phyloP scores from a whole-genome alignment of 2,113 vertebrate species.

The Antennarius striatus region DNA sequence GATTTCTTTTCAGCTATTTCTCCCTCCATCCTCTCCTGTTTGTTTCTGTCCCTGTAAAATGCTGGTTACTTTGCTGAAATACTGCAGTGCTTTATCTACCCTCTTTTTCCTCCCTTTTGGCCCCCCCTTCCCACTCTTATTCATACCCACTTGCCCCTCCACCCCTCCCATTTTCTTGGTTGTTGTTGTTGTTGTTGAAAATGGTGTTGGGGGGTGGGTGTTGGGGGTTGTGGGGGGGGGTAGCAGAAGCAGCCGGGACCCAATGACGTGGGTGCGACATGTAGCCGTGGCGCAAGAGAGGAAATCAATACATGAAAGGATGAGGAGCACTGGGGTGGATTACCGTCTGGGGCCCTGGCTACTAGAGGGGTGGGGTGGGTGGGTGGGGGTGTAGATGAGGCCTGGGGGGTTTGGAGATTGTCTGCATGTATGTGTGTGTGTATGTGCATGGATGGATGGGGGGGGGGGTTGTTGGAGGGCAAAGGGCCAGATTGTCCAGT shows the following conservation, averaged over 20 bases:
- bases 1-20: constrained; percentile 46
- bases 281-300: constrained; percentile 79
- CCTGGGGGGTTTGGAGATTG: constrained; percentile 51
- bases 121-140: constrained; percentile 30
- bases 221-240: constrained; percentile 7
- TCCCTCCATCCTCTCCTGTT: constrained; percentile 67
- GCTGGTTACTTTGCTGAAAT: constrained; percentile 80
- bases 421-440: constrained; percentile 26
- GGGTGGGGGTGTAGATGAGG: constrained; percentile 72
- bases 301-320: constrained; percentile 82
- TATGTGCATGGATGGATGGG: constrained; percentile 10
- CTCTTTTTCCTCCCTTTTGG: constrained; percentile 58
- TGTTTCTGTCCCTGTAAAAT: constrained; percentile 76
- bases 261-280: constrained; percentile 81
- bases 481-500: constrained; percentile 74
- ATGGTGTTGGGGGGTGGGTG: constrained; percentile 10
- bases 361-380: constrained; percentile 64
- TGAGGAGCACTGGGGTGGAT: constrained; percentile 81
- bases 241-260: constrained; percentile 65
- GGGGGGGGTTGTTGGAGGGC: constrained; percentile 31
- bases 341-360: constrained; percentile 79
- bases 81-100: constrained; percentile 76
- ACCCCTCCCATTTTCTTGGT: constrained; percentile 39
- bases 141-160: constrained; percentile 5
- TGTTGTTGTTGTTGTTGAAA: constrained; percentile 66